Evolutionary conservation across 2,797 vertebrate genomes (phyloP).

Genomic region (Picus viridis): DNA sequence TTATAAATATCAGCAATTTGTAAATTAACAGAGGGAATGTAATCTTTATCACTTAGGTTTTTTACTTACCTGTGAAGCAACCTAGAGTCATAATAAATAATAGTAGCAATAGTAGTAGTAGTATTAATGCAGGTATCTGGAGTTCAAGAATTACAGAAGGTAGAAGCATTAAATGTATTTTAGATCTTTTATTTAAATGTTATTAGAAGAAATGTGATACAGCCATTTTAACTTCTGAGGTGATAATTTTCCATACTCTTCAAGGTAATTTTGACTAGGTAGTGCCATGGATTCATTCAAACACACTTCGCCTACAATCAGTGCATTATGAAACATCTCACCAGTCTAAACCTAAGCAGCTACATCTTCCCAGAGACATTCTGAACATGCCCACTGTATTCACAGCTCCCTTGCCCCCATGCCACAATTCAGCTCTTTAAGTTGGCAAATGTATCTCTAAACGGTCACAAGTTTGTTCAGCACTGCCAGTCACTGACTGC

Average conservation of each 20-base stretch:
- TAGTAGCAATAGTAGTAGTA: too few relatives aligned
- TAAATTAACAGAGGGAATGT: neutral
- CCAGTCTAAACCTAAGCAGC: neutral
- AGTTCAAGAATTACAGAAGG: neutral
- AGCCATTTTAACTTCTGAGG: neutral
- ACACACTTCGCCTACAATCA: neutral
- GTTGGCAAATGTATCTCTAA: neutral
- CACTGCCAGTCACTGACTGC: neutral
- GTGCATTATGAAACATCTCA: neutral
- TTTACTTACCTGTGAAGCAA: neutral
- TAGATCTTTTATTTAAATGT: conserved; percentile 34
- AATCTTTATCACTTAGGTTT: neutral
- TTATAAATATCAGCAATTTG: neutral
- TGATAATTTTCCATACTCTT: neutral
- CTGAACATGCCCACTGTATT: neutral
- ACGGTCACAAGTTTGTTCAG: neutral
- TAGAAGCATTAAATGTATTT: neutral
- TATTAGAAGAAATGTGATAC: neutral
- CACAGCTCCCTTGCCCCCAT: neutral
- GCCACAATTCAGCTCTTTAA: neutral
- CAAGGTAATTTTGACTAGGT: neutral
- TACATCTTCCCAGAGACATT: neutral
- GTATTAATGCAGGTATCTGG: neutral
- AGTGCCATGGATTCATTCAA: neutral
- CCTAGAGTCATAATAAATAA: neutral